A percentile compares a stretch with the other conserved stretches of the same genome.
These are phyloP conservation scores for Megalopta genalis DNA, from an alignment of 1,140 invertebrate genomes.

Conservation along the genomic window DNA sequence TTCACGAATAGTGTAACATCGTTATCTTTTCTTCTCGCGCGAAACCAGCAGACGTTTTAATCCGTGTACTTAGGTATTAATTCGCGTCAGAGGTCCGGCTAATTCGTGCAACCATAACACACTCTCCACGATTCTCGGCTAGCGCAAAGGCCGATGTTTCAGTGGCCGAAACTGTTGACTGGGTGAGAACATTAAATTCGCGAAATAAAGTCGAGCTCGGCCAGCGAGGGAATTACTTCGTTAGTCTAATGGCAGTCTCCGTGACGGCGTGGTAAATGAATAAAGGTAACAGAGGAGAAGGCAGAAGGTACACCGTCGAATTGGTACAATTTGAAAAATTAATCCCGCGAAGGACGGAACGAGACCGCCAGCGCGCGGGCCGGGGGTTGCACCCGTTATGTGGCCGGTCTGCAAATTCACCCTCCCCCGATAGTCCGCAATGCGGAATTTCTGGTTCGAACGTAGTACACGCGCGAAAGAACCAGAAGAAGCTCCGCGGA, in stretches of 20 bases:
- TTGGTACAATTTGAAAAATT: constrained; percentile 70
- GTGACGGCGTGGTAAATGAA: not conserved
- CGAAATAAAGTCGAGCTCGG: too few relatives aligned
- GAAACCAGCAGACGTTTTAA: too few relatives aligned
- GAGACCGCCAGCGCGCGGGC: constrained; percentile 38
- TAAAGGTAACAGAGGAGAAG: not conserved
- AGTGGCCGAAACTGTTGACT: too few relatives aligned
- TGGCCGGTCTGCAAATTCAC: constrained; percentile 73
- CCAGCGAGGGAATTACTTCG: not conserved
- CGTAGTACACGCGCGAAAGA: constrained; percentile 65
- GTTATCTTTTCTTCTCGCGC: too few relatives aligned
- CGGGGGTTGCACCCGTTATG: constrained; percentile 60
- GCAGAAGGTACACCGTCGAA: not conserved
- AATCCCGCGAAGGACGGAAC: constrained; percentile 58
- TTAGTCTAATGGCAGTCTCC: not conserved
- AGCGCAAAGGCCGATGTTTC: too few relatives aligned
- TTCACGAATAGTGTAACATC: too few relatives aligned
- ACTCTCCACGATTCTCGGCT: too few relatives aligned
- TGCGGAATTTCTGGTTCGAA: constrained; percentile 76
- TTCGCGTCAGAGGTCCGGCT: too few relatives aligned
- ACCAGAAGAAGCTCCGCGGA: constrained; percentile 55
- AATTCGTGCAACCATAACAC: too few relatives aligned
- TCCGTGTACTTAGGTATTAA: too few relatives aligned
- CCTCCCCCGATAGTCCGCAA: constrained; percentile 76
- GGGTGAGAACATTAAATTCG: too few relatives aligned